phyloP scores from a whole-genome alignment of 2,888 invertebrate species.

The Scelioninae gen. 1 region DNA sequence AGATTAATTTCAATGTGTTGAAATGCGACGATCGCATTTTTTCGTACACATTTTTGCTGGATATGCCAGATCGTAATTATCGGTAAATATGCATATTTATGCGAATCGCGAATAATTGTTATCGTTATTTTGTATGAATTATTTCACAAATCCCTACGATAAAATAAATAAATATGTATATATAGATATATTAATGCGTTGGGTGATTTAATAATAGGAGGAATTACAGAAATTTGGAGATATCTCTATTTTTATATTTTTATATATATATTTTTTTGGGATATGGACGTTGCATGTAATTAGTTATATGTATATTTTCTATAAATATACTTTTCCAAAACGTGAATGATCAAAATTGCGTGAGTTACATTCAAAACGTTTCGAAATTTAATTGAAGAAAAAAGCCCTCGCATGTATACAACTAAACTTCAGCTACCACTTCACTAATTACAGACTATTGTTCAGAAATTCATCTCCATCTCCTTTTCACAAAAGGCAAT shows the following conservation, averaged over 20 bases:
- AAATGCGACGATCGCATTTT: conserved; percentile 20
- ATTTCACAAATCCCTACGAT: neutral
- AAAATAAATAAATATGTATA: neutral
- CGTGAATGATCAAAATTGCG: conserved; percentile 35
- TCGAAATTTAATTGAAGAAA: conserved; percentile 59
- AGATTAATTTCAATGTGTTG: conserved; percentile 60
- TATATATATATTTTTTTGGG: neutral
- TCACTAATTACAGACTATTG: conserved; percentile 82
- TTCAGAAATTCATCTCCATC: conserved; percentile 76
- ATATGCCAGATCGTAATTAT: conserved; percentile 35
- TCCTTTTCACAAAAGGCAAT: conserved; percentile 62
- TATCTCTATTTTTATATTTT: too few relatives aligned
- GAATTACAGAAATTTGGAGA: neutral
- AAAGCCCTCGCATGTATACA: conserved; percentile 53
- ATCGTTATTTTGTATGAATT: conserved; percentile 22
- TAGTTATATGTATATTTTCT: neutral
- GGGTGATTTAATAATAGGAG: neutral
- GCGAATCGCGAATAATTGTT: conserved; percentile 12
- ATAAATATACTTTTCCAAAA: conserved; percentile 7
- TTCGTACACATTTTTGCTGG: conserved; percentile 27
- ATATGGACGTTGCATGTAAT: neutral
- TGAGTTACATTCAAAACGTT: conserved; percentile 40
- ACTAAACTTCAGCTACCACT: conserved; percentile 75
- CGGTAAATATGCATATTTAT: conserved; percentile 37
- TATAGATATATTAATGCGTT: too few relatives aligned